Conservation (phyloP, 1,140 invertebrate genomes). For the Drosophila sechellia region DNA sequence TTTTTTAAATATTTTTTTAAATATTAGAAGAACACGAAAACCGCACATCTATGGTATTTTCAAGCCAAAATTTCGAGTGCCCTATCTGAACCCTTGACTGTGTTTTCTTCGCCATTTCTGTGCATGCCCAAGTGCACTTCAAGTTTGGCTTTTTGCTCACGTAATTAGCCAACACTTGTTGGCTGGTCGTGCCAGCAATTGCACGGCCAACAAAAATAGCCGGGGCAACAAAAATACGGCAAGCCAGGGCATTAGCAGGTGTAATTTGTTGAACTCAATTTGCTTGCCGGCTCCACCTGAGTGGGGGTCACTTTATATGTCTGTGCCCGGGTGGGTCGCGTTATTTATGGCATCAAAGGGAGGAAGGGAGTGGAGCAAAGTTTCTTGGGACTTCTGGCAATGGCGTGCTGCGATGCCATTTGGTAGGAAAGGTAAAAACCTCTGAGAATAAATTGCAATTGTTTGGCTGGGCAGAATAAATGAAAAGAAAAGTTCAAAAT, state of each 20-base stretch:
- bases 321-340: slow-evolving; percentile 12
- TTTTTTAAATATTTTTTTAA: too few species aligned
- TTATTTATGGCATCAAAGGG: slow-evolving; percentile 69
- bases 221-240: slow-evolving; percentile 15
- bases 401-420: slow-evolving; percentile 59
- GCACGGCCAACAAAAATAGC: slow-evolving; percentile 5
- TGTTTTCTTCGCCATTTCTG: slow-evolving; percentile 13
- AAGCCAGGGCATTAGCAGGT: slow-evolving; percentile 58
- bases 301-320: slow-evolving; percentile 10
- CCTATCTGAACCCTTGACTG: neutral
- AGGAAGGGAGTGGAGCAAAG: slow-evolving; percentile 40
- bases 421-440: slow-evolving; percentile 15
- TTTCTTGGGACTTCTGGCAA: slow-evolving; percentile 39
- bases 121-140: slow-evolving; percentile 74
- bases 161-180: slow-evolving; percentile 82
- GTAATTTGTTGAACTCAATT: slow-evolving; percentile 82
- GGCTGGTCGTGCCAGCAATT: slow-evolving; percentile 34
- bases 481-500: slow-evolving; percentile 69
- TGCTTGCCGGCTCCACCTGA: slow-evolving; percentile 56
- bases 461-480: slow-evolving; percentile 6
- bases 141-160: slow-evolving; percentile 65
- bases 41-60: neutral
- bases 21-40: neutral
- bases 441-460: slow-evolving; percentile 51
- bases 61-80: neutral